phyloP scores from a whole-genome alignment of 2,797 vertebrate genomes.

The Hylomyscus alleni region DNA sequence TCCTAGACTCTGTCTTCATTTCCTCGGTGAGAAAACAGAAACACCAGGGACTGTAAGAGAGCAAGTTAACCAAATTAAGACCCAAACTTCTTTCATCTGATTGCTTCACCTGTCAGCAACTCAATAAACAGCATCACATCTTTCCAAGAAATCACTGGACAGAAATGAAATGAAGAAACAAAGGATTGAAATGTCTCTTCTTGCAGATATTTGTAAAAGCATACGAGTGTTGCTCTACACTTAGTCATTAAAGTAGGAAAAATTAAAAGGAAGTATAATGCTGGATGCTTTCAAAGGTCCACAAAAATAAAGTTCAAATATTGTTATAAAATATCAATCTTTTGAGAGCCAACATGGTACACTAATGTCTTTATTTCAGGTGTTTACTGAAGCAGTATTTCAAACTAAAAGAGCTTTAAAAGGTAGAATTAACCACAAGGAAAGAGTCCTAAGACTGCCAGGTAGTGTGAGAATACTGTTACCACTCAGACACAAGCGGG shows the following conservation, averaged over 20 bases:
- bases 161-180: conserved; percentile 49
- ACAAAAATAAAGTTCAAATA: conserved; percentile 12
- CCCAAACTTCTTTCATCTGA: conserved; percentile 53
- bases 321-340: conserved; percentile 15
- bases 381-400: background rate
- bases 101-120: conserved; percentile 52
- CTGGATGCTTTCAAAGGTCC: background rate
- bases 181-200: conserved; percentile 6
- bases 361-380: background rate
- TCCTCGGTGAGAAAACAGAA: conserved; percentile 56
- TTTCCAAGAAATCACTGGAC: conserved; percentile 34
- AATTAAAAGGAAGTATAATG: background rate
- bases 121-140: conserved; percentile 39
- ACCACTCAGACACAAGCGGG: background rate
- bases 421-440: conserved; percentile 12
- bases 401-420: conserved; percentile 23
- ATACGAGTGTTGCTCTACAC: background rate
- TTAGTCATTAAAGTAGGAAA: conserved; percentile 41
- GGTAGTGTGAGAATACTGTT: background rate
- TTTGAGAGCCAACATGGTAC: conserved; percentile 24
- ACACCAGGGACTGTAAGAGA: conserved; percentile 19
- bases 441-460: background rate
- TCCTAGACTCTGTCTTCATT: conserved; percentile 44
- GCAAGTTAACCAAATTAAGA: conserved; percentile 53
- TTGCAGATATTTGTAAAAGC: conserved; percentile 22